phyloP scores from a whole-genome alignment of 2,888 invertebrate genomes.

The Dendrolimus houi region DNA sequence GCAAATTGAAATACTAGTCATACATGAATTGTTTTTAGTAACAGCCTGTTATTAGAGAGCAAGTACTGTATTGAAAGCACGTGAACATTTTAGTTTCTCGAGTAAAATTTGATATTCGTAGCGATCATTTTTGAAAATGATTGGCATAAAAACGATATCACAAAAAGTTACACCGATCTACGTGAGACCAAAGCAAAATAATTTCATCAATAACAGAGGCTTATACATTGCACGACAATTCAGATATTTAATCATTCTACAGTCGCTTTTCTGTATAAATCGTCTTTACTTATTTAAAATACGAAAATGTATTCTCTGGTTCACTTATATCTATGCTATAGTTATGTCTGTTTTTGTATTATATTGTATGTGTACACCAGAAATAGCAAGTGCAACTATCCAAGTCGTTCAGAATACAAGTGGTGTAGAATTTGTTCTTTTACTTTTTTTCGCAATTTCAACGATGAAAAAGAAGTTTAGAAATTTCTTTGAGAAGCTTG shows the following conservation, averaged over 20 bases:
- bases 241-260: neutral
- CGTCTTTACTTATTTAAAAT: neutral
- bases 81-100: neutral
- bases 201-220: neutral
- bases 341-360: neutral
- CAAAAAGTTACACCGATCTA: neutral
- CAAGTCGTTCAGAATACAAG: neutral
- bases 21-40: neutral
- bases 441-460: neutral
- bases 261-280: neutral
- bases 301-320: neutral
- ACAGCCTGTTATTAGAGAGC: neutral
- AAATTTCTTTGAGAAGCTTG: neutral
- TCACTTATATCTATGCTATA: neutral
- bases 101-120: too few relatives aligned
- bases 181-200: neutral
- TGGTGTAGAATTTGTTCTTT: neutral
- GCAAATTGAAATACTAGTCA: neutral
- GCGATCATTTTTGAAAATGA: too few relatives aligned
- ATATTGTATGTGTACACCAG: neutral
- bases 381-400: neutral
- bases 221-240: neutral
- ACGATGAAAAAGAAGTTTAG: neutral
- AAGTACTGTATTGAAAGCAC: neutral
- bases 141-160: neutral